phyloP scores from a whole-genome alignment of 2,797 vertebrate genomes.

The Gymnothorax javanicus region DNA sequence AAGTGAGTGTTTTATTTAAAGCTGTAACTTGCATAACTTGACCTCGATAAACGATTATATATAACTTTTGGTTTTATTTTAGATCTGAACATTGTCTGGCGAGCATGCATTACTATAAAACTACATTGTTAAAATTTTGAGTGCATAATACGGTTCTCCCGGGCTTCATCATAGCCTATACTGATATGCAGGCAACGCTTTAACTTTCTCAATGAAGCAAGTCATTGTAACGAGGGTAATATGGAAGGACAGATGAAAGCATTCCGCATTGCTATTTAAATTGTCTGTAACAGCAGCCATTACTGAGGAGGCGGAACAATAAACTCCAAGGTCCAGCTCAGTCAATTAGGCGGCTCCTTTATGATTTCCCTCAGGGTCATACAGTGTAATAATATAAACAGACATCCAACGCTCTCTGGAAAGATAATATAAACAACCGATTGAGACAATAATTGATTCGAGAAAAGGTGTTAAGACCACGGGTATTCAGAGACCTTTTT shows the following conservation, averaged over 20 bases:
- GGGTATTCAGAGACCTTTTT: not conserved
- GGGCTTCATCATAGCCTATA: not conserved
- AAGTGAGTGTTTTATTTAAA: not conserved
- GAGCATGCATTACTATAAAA: not conserved
- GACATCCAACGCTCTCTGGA: not conserved
- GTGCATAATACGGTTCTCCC: not conserved
- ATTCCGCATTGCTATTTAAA: not conserved
- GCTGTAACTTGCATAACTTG: not conserved
- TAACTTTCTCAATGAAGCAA: not conserved
- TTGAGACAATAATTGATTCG: not conserved
- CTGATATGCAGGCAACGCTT: not conserved
- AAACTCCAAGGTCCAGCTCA: conserved; percentile 18
- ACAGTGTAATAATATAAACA: conserved; percentile 17
- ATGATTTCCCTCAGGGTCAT: not conserved
- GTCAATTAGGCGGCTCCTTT: conserved; percentile 15
- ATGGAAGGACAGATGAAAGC: not conserved
- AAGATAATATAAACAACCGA: not conserved
- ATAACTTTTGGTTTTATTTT: not conserved
- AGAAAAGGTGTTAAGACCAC: not conserved
- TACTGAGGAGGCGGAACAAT: not conserved
- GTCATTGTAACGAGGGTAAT: not conserved
- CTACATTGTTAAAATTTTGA: not conserved
- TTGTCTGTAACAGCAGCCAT: conserved; percentile 7
- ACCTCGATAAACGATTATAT: not conserved
- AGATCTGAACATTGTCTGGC: not conserved